Evolutionary conservation across 1,140 invertebrate genomes (phyloP).

Genomic region (Contarinia nasturtii): DNA sequence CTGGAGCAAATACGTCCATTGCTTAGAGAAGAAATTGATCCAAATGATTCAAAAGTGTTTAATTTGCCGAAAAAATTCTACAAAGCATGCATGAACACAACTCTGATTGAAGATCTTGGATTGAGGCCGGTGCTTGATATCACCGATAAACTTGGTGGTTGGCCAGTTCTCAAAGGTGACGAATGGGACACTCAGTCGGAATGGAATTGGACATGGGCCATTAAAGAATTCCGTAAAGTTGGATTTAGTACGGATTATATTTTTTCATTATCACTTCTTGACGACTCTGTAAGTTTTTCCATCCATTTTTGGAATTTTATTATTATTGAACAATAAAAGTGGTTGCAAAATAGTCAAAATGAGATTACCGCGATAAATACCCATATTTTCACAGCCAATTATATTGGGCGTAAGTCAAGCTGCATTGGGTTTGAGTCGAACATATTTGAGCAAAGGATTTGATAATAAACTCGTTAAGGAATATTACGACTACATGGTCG

Average conservation of each 20-base stretch:
- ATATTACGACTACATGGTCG: conserved; percentile 70
- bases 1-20: conserved; percentile 57
- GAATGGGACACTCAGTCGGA: conserved; percentile 44
- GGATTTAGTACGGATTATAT: conserved; percentile 84
- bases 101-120: conserved; percentile 51
- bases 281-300: too few species aligned
- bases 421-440: conserved; percentile 65
- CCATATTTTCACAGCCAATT: too few species aligned
- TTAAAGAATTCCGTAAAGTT: conserved; percentile 54
- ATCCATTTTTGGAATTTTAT: too few species aligned
- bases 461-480: conserved; percentile 56
- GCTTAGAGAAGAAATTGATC: conserved; percentile 43
- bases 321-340: too few species aligned
- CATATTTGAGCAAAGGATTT: conserved; percentile 73
- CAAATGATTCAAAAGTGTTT: conserved; percentile 50
- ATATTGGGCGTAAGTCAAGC: too few species aligned
- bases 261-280: too few species aligned
- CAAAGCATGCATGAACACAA: conserved; percentile 71
- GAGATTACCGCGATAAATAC: too few species aligned
- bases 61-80: conserved; percentile 58
- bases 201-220: conserved; percentile 64
- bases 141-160: conserved; percentile 63
- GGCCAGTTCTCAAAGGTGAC: conserved; percentile 69
- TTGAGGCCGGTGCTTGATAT: conserved; percentile 47
- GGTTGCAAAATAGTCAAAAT: too few species aligned